phyloP scores from a whole-genome alignment of 2,113 vertebrate genomes.

The Grammomys dolichurus region DNA sequence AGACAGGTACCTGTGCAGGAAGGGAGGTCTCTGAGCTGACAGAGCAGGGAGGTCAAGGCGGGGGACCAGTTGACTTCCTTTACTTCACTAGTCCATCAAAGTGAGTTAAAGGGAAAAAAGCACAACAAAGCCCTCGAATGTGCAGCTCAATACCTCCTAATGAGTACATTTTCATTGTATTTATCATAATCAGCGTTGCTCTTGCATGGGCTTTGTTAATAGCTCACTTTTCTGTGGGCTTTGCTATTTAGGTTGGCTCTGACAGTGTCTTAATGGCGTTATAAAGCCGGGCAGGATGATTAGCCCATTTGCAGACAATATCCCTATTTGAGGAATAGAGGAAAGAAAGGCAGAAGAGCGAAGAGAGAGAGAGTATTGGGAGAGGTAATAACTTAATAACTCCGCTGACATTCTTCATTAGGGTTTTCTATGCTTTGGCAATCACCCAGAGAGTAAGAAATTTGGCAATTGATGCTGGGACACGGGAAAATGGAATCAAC shows the following conservation, averaged over 20 bases:
- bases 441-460: constrained; percentile 38
- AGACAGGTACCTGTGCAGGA: background rate
- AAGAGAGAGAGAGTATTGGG: constrained; percentile 1
- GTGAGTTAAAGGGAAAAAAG: background rate
- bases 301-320: constrained; percentile 75
- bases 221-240: constrained; percentile 67
- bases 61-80: constrained; percentile 9
- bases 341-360: constrained; percentile 63
- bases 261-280: constrained; percentile 68
- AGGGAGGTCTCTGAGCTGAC: background rate
- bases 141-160: constrained; percentile 55
- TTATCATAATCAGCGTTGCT: constrained; percentile 69
- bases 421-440: constrained; percentile 62
- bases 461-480: constrained; percentile 37
- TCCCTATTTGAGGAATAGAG: constrained; percentile 51
- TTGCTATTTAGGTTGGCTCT: constrained; percentile 67
- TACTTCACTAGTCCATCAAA: constrained; percentile 53
- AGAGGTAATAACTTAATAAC: constrained; percentile 74
- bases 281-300: constrained; percentile 51
- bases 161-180: constrained; percentile 66
- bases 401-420: constrained; percentile 62
- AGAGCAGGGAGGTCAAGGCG: background rate
- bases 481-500: constrained; percentile 40
- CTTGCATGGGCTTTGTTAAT: constrained; percentile 62
- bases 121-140: background rate